phyloP scores from a whole-genome alignment of 2,113 vertebrate genomes.

The Atrichornis clamosus region DNA sequence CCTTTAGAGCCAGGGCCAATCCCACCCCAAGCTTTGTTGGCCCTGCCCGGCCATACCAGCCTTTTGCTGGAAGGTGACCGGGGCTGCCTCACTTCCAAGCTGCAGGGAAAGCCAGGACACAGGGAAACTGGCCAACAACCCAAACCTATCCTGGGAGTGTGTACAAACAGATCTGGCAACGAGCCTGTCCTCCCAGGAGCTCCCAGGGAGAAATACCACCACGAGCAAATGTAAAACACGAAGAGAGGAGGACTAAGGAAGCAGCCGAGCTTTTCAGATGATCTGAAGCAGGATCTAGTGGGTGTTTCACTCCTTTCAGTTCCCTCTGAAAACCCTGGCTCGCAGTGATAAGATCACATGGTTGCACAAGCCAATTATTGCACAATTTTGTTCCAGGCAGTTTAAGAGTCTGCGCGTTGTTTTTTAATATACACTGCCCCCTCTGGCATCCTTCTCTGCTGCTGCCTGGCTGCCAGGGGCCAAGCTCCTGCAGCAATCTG shows the following conservation, averaged over 20 bases:
- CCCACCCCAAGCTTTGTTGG: neutral
- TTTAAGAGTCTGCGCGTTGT: neutral
- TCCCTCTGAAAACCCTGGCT: slow-evolving; percentile 34
- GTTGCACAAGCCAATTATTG: slow-evolving; percentile 13
- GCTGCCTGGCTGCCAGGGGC: neutral
- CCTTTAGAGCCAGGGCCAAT: neutral
- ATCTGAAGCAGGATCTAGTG: slow-evolving; percentile 32
- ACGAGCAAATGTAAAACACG: neutral
- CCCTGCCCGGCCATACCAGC: neutral
- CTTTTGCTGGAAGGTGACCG: neutral
- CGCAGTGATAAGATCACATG: slow-evolving; percentile 5
- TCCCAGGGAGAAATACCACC: neutral
- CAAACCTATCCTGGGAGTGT: neutral
- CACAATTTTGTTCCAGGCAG: neutral
- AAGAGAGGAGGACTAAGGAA: neutral
- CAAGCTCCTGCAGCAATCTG: neutral
- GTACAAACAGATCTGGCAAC: slow-evolving; percentile 1
- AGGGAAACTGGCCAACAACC: slow-evolving; percentile 14
- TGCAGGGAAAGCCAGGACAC: neutral
- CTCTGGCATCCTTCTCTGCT: slow-evolving; percentile 20
- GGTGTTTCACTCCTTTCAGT: slow-evolving; percentile 37
- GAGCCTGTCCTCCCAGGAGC: neutral
- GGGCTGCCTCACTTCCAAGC: neutral
- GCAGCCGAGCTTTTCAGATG: neutral
- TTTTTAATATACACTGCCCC: slow-evolving; percentile 49